Conservation (phyloP, 2,113 vertebrate genomes). For the Upupa epops region DNA sequence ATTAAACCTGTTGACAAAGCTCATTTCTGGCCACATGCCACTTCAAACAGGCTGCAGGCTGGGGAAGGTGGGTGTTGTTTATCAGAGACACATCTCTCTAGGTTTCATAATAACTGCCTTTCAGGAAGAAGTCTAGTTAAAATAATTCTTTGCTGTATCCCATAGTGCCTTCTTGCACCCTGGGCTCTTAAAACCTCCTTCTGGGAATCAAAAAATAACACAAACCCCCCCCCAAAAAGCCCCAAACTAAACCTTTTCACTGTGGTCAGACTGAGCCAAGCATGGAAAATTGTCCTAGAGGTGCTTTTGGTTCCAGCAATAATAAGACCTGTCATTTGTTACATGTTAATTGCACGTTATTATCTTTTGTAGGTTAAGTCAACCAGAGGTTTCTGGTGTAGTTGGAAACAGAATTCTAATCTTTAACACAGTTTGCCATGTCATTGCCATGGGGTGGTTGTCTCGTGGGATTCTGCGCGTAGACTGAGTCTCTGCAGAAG, state of each 20-base stretch:
- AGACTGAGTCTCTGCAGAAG: background rate
- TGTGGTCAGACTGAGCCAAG: background rate
- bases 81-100: constrained; percentile 69
- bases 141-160: constrained; percentile 31
- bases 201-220: background rate
- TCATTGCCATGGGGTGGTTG: background rate
- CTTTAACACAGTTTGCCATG: background rate
- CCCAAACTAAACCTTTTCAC: background rate
- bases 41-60: constrained; percentile 65
- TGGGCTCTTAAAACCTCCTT: constrained; percentile 17
- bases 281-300: constrained; percentile 30
- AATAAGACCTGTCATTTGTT: constrained; percentile 41
- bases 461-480: background rate
- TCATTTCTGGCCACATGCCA: constrained; percentile 64
- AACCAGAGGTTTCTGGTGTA: background rate
- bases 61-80: constrained; percentile 62
- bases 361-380: constrained; percentile 35
- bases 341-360: constrained; percentile 51
- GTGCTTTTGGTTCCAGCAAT: constrained; percentile 40
- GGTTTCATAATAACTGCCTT: constrained; percentile 52
- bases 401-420: background rate
- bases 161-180: constrained; percentile 17
- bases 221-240: too few relatives aligned
- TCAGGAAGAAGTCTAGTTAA: constrained; percentile 62
- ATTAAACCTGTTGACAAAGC: constrained; percentile 64